Conservation (phyloP, 1,140 invertebrate species). For the Drosophila quadrilineata region DNA sequence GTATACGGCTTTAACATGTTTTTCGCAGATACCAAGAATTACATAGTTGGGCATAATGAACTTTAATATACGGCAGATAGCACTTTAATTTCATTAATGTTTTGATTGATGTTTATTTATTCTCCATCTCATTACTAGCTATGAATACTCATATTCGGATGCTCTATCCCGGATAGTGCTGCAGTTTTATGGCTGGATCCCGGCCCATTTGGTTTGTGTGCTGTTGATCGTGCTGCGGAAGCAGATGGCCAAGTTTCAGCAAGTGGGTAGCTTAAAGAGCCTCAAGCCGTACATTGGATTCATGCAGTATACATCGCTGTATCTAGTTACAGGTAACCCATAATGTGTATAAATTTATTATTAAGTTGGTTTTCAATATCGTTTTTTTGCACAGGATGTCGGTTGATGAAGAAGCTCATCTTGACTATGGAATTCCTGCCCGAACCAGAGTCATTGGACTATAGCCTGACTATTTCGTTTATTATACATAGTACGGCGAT, state of each 20-base stretch:
- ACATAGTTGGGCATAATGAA: too few relatives aligned
- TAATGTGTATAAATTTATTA: not conserved
- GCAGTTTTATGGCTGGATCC: conserved; percentile 74
- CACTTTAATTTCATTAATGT: too few relatives aligned
- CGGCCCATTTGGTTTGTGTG: conserved; percentile 70
- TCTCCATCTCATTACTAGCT: conserved; percentile 43
- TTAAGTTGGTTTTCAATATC: not conserved
- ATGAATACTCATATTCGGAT: conserved; percentile 66
- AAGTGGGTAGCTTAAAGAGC: conserved; percentile 50
- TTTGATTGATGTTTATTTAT: too few relatives aligned
- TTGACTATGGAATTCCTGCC: conserved; percentile 40
- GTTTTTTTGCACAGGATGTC: conserved; percentile 44
- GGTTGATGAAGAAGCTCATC: conserved; percentile 59
- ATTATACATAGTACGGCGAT: conserved; percentile 66
- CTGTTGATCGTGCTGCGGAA: conserved; percentile 65
- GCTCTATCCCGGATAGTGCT: conserved; percentile 60
- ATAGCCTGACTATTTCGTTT: conserved; percentile 62
- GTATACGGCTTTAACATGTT: too few relatives aligned
- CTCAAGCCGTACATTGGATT: conserved; percentile 53
- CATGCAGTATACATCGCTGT: conserved; percentile 62
- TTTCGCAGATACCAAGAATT: too few relatives aligned
- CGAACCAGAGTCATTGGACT: conserved; percentile 43
- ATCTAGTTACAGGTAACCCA: conserved; percentile 65
- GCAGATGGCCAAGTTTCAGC: conserved; percentile 57
- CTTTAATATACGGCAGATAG: too few relatives aligned